Evolutionary conservation across 2,113 vertebrate species (phyloP).

Genomic region (Antigone vipio): DNA sequence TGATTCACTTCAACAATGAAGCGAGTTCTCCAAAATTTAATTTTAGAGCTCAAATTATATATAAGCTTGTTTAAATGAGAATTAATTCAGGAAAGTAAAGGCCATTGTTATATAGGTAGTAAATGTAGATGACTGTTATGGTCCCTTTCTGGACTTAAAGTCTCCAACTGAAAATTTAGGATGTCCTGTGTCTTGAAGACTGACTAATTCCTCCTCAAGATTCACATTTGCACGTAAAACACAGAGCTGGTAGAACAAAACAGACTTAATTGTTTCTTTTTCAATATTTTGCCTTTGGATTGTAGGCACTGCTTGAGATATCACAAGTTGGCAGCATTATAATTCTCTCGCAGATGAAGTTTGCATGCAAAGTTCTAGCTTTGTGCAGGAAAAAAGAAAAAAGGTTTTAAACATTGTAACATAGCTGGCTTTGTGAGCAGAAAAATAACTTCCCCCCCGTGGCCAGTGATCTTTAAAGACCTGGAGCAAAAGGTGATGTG

Average conservation of each 20-base stretch:
- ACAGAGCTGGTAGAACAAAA: not conserved
- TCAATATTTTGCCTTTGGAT: not conserved
- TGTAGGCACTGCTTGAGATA: not conserved
- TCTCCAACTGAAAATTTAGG: not conserved
- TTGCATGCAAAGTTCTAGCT: not conserved
- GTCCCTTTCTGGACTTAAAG: not conserved
- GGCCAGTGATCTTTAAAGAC: not conserved
- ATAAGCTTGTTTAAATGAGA: not conserved
- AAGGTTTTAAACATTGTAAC: not conserved
- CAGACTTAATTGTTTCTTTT: not conserved
- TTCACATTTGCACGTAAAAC: not conserved
- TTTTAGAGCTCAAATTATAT: not conserved
- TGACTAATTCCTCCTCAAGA: not conserved
- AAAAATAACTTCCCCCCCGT: not conserved
- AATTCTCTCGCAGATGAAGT: not conserved
- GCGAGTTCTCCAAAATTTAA: not conserved
- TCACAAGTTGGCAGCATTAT: not conserved
- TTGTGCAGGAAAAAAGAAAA: not conserved
- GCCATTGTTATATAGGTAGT: rapidly evolving
- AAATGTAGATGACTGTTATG: not conserved
- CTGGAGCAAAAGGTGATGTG: not conserved
- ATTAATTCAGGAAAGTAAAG: not conserved
- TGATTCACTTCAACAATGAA: not conserved
- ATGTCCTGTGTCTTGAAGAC: not conserved
- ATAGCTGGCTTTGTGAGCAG: not conserved